These are phyloP conservation scores for Podarcis muralis DNA, from an alignment of 2,113 vertebrate genomes.

Conservation along the genomic window DNA sequence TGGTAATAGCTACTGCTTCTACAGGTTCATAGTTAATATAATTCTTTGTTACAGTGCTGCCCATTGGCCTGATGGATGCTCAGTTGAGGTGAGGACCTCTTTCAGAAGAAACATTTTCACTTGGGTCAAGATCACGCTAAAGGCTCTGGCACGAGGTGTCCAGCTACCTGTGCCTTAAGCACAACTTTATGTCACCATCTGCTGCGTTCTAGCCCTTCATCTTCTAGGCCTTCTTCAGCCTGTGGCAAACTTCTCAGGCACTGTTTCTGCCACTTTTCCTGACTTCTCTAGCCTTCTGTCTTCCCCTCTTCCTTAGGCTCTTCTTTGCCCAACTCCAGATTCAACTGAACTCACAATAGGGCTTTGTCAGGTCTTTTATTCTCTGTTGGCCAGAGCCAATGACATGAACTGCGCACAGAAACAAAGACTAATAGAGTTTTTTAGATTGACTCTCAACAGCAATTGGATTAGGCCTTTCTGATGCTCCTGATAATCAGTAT, in stretches of 20 bases:
- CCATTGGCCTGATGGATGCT: background rate
- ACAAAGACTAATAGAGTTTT: background rate
- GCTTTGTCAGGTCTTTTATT: background rate
- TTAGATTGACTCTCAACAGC: too few species aligned
- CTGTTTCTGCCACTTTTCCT: background rate
- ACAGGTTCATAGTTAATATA: background rate
- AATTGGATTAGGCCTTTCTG: background rate
- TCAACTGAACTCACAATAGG: background rate
- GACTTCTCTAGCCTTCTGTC: background rate
- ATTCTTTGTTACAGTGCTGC: background rate
- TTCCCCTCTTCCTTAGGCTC: background rate
- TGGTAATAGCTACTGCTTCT: background rate
- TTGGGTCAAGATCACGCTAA: background rate
- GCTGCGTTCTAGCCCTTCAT: background rate
- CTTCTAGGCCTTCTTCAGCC: background rate
- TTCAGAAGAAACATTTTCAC: background rate
- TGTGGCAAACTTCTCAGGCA: too few species aligned
- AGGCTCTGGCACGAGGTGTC: background rate
- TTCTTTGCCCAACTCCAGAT: background rate
- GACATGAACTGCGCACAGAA: background rate
- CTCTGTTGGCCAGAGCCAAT: background rate
- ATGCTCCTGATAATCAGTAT: background rate
- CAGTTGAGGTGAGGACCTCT: background rate
- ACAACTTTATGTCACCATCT: background rate
- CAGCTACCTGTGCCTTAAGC: background rate